phyloP scores from a whole-genome alignment of 1,140 invertebrate species.

The Drosophila pseudoobscura region DNA sequence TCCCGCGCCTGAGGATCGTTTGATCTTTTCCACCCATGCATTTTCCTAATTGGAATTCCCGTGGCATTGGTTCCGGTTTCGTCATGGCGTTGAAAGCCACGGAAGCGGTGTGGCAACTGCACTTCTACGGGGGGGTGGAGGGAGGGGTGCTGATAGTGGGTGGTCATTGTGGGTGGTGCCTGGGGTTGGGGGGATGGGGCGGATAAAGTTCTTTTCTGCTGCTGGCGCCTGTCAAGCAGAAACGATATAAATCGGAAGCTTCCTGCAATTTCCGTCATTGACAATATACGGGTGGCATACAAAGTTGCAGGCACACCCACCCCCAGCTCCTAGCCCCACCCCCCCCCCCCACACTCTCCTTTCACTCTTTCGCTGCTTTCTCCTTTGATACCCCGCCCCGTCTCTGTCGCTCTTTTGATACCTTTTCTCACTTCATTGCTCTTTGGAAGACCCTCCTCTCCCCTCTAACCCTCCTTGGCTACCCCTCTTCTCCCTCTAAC shows the following conservation, averaged over 20 bases:
- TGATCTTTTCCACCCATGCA: constrained; percentile 22
- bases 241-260: constrained; percentile 65
- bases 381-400: not conserved
- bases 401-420: not conserved
- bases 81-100: constrained; percentile 35
- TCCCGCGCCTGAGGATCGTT: constrained; percentile 27
- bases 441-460: not conserved
- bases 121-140: constrained; percentile 24
- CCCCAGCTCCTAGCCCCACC: too few species aligned
- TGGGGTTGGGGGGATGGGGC: not conserved
- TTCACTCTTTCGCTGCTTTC: too few species aligned
- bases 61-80: constrained; percentile 56
- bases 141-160: not conserved
- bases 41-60: constrained; percentile 38
- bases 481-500: too few species aligned
- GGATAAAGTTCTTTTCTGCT: constrained; percentile 48
- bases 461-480: not conserved
- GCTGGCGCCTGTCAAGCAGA: constrained; percentile 64
- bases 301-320: constrained; percentile 1
- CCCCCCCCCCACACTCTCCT: too few species aligned
- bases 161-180: constrained; percentile 21
- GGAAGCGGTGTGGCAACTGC: constrained; percentile 49
- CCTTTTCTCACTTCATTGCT: too few species aligned
- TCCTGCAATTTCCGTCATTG: constrained; percentile 51
- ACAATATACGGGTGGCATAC: constrained; percentile 62